Conservation (phyloP, 1,140 invertebrate species). For the Heliconius nattereri region DNA sequence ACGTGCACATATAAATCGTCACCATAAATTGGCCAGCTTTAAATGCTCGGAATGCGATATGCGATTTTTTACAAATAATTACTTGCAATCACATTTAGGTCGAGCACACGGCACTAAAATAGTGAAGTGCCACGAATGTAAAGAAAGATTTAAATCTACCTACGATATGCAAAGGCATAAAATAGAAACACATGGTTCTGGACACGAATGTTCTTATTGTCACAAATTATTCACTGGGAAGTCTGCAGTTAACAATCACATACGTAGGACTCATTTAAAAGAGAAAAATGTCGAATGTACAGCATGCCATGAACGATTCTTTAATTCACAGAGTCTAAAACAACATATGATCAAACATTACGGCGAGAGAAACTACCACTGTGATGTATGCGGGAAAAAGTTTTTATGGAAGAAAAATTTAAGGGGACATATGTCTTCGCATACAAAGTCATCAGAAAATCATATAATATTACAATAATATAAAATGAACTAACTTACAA, state of each 20-base stretch:
- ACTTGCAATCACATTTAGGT: conserved; percentile 61
- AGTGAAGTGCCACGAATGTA: conserved; percentile 63
- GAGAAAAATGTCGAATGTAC: conserved; percentile 67
- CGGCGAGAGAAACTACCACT: conserved; percentile 83
- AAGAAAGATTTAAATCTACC: conserved; percentile 59
- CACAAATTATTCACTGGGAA: conserved; percentile 69
- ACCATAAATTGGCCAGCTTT: conserved; percentile 51
- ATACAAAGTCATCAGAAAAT: conserved; percentile 19
- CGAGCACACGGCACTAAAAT: conserved; percentile 59
- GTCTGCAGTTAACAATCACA: conserved; percentile 68
- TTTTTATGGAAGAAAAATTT: conserved; percentile 81
- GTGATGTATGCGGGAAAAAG: conserved; percentile 81
- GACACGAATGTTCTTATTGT: conserved; percentile 65
- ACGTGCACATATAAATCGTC: conserved; percentile 56
- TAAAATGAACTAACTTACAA: conserved; percentile 8
- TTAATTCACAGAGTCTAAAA: conserved; percentile 62
- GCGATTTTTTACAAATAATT: conserved; percentile 61
- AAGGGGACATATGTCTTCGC: conserved; percentile 54
- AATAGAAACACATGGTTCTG: conserved; percentile 60
- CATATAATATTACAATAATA: conserved; percentile 1
- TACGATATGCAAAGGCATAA: conserved; percentile 70
- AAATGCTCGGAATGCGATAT: conserved; percentile 59
- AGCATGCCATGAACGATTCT: conserved; percentile 64
- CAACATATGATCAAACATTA: conserved; percentile 85
- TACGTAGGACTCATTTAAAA: conserved; percentile 67